Conservation (phyloP, 2,797 vertebrate species). For the Gymnothorax reevesii region DNA sequence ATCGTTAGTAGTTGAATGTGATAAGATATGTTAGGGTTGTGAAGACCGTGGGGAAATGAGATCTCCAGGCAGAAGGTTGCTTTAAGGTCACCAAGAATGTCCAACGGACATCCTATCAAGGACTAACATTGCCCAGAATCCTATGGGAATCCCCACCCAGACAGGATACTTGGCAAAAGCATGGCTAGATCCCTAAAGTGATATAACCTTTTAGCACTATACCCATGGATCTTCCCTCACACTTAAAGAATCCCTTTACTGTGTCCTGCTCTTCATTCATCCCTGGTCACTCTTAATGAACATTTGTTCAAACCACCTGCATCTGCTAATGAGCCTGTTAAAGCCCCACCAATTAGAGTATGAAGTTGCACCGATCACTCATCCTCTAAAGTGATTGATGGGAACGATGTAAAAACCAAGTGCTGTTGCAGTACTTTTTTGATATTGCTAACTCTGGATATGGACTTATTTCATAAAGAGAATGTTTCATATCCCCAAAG, state of each 20-base stretch:
- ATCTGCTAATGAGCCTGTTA: constrained; percentile 64
- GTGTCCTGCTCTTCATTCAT: constrained; percentile 44
- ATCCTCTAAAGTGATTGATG: constrained; percentile 55
- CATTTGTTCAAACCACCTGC: constrained; percentile 65
- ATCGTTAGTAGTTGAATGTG: no score
- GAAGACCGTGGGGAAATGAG: no score
- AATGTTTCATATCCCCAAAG: constrained; percentile 43
- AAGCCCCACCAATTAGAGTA: constrained; percentile 46
- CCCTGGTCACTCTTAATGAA: constrained; percentile 58
- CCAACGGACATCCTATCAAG: constrained; percentile 53
- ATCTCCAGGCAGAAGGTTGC: no score
- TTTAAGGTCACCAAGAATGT: neutral
- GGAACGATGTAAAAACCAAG: constrained; percentile 49
- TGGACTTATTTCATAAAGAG: constrained; percentile 32
- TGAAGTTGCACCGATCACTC: constrained; percentile 35
- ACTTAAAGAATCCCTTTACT: constrained; percentile 55
- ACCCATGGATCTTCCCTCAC: constrained; percentile 37
- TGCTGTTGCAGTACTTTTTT: constrained; percentile 43
- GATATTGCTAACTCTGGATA: constrained; percentile 34
- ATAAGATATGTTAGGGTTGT: no score
- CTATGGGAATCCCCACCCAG: neutral
- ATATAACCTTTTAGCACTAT: constrained; percentile 17
- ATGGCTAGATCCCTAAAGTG: neutral
- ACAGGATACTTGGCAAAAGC: neutral
- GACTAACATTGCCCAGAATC: constrained; percentile 40